phyloP scores from a whole-genome alignment of 2,113 vertebrate species.

The Synodontis membranacea region DNA sequence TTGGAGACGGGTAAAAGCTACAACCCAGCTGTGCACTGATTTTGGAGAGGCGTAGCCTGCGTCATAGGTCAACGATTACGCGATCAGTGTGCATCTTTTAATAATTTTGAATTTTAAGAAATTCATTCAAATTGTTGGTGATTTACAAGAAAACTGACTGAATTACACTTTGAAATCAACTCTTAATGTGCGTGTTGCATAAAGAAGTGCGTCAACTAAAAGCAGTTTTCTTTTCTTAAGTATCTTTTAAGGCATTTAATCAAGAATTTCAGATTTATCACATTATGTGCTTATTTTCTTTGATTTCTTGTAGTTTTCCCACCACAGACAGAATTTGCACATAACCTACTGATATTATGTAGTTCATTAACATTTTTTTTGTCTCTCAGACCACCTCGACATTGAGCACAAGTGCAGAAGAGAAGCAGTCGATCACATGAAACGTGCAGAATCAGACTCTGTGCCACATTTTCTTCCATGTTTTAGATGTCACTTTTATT shows the following conservation, averaged over 20 bases:
- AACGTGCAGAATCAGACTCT: not conserved
- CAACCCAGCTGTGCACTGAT: not conserved
- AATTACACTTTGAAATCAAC: no score
- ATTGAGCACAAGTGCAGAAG: not conserved
- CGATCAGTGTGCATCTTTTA: not conserved
- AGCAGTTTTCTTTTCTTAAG: not conserved
- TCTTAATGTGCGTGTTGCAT: no score
- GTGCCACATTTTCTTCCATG: not conserved
- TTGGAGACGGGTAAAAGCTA: not conserved
- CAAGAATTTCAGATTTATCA: not conserved
- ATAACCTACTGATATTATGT: not conserved
- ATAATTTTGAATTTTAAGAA: not conserved
- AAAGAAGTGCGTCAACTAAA: not conserved
- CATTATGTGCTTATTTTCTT: not conserved
- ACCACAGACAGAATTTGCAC: not conserved
- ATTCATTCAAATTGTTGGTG: slow-evolving; percentile 8
- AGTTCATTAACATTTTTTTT: not conserved
- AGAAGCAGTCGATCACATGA: not conserved
- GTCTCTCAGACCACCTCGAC: not conserved
- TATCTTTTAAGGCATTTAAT: not conserved
- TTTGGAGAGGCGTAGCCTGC: not conserved
- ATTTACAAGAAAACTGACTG: not conserved
- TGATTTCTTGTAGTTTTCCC: not conserved
- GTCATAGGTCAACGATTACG: not conserved
- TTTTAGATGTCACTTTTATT: not conserved